Percentiles rank a stretch among this genome's conserved stretches.
These are phyloP conservation scores for Oligia latruncula DNA, from an alignment of 2,888 invertebrate species.

Conservation along the genomic window DNA sequence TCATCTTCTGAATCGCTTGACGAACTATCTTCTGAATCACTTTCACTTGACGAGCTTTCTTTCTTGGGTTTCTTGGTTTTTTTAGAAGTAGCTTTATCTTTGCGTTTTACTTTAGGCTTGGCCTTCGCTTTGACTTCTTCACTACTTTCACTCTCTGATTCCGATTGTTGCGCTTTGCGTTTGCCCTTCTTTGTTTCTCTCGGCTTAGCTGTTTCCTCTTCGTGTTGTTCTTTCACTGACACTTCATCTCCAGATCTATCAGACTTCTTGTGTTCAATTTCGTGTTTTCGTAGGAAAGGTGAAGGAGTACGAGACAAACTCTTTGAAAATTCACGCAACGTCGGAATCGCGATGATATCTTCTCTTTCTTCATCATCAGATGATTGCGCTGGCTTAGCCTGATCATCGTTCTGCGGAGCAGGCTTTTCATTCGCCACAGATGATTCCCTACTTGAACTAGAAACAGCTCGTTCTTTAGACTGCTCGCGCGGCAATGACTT, in stretches of 20 bases:
- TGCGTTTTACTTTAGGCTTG: constrained; percentile 86
- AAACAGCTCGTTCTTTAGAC: constrained; percentile 81
- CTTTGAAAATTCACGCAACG: constrained; percentile 91
- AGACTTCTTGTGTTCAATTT: constrained; percentile 88
- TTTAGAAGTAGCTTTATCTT: constrained; percentile 90
- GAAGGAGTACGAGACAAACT: constrained; percentile 96
- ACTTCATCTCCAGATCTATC: constrained; percentile 85
- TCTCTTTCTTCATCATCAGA: constrained; percentile 86
- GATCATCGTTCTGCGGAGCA: constrained; percentile 75
- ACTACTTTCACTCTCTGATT: constrained; percentile 87
- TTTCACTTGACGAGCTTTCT: constrained; percentile 87
- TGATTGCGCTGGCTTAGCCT: constrained; percentile 77
- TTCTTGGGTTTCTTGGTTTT: constrained; percentile 88
- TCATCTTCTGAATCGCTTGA: constrained; percentile 89
- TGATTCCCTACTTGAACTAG: constrained; percentile 88
- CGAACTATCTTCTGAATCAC: constrained; percentile 88
- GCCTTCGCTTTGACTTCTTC: constrained; percentile 85
- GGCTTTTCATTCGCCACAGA: constrained; percentile 84
- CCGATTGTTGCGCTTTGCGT: constrained; percentile 88
- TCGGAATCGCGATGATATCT: constrained; percentile 83
- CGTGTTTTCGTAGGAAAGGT: constrained; percentile 94
- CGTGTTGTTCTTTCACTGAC: constrained; percentile 86
- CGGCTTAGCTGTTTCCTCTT: constrained; percentile 77
- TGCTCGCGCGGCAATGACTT: constrained; percentile 77
- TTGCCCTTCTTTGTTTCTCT: constrained; percentile 84